These are phyloP conservation scores for Sylvia atricapilla DNA, from an alignment of 2,113 vertebrate genomes.

Conservation along the genomic window DNA sequence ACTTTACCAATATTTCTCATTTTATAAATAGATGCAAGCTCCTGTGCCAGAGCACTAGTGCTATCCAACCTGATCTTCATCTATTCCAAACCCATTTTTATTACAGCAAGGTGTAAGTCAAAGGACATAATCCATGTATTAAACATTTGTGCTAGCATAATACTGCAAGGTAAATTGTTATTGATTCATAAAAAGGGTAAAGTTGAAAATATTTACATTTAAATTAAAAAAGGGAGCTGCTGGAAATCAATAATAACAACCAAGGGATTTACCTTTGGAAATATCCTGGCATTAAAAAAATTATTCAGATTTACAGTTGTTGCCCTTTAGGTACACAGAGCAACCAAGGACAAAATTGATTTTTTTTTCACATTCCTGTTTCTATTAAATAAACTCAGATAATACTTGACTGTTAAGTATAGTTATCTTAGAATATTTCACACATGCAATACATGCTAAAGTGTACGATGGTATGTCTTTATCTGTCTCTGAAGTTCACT, in stretches of 20 bases:
- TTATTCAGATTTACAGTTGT: slow-evolving; percentile 3
- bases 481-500: slow-evolving; percentile 53
- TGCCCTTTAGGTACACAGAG: neutral
- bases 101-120: slow-evolving; percentile 1
- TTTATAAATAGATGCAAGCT: slow-evolving; percentile 32
- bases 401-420: slow-evolving; percentile 20
- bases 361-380: neutral
- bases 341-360: neutral
- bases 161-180: slow-evolving; percentile 39
- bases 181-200: slow-evolving; percentile 49
- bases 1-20: slow-evolving; percentile 34
- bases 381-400: slow-evolving; percentile 38
- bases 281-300: neutral
- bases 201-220: slow-evolving; percentile 56
- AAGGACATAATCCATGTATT: slow-evolving; percentile 51
- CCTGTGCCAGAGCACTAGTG: neutral
- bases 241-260: slow-evolving; percentile 60
- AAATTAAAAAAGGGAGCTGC: slow-evolving; percentile 44
- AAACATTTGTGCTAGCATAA: slow-evolving; percentile 24
- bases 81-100: slow-evolving; percentile 40
- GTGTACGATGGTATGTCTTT: slow-evolving; percentile 20
- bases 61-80: slow-evolving; percentile 18
- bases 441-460: neutral
- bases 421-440: slow-evolving; percentile 3
- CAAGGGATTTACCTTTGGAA: slow-evolving; percentile 54